Evolutionary conservation across 2,113 vertebrate genomes (phyloP), one percentile per base, ranked within the genome.

Genomic region (Strix uralensis): DNA sequence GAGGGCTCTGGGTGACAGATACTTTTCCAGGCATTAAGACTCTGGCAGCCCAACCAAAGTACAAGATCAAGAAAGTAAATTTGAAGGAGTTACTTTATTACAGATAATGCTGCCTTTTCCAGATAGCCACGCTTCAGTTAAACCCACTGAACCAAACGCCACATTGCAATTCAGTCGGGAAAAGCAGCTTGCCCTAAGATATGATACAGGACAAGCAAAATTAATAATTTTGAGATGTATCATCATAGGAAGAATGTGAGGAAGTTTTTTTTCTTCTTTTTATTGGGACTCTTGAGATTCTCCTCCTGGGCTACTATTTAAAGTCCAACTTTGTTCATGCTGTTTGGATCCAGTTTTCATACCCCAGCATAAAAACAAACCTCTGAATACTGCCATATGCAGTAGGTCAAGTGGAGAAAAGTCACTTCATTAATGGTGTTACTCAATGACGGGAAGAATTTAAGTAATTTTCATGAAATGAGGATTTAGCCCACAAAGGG

Each of bases 41-140:
- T 90, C 91, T 38, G 70, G 72, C 86, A 94, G 92, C 51, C 88
- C 51, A 94, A 86, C 42, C 81, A 94, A 96, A 96, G 89, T 92
- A 94, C 86, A 88, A 95, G 92, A 97, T 96, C 94, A 94, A 91
- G 90, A 88, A 97, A 97, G 82, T 91, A 83, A 96, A 97, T 96
- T 94, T 92, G 90, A 97, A 96, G 89, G 83, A 96, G 90, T 92
- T 95, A 91, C 85, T 96, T 96, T 97, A 96, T 97, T 96, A 95
- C 91, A 95, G 97, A 97, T 97, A 97, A 89, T 77, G 1, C 49
- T 96, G 85, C 89, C 79, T 80, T 83, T 95, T 38, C 84, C 86
- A 95, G 97, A 97, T 97, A 97, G 87, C 82, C 92, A 94, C 3
- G 82, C 95, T 95, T 94, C 94, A 91, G 95, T 95, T 96, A 94